Percentiles rank a stretch among this genome's conserved stretches.
Conservation (phyloP, 2,113 vertebrate species). For the Ranitomeya imitator region DNA sequence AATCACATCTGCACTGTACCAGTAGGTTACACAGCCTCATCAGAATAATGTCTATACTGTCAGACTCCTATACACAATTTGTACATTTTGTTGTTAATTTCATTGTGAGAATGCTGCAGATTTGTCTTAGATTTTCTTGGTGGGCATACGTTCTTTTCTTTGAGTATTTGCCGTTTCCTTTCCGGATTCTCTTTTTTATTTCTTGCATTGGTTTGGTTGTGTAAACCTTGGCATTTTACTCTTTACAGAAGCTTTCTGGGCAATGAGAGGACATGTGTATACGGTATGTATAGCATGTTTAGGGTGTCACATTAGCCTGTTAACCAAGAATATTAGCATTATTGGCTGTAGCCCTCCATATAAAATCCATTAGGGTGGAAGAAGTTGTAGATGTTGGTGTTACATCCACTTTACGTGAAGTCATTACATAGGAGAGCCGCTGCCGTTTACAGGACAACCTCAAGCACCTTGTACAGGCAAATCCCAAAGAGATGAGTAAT, state of each 20-base stretch:
- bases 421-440: not conserved
- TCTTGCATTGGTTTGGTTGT: no score
- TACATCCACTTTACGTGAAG: not conserved
- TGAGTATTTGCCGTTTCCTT: no score
- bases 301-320: not conserved
- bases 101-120: no score
- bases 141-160: no score
- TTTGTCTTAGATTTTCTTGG: no score
- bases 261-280: not conserved
- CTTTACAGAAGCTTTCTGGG: not conserved
- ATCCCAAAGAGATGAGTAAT: constrained; percentile 35
- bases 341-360: not conserved
- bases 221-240: not conserved
- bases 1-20: no score
- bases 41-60: no score
- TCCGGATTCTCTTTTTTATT: no score
- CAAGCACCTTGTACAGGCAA: not conserved
- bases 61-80: no score
- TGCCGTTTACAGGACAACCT: not conserved
- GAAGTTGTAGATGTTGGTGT: constrained; percentile 20
- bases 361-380: constrained; percentile 8
- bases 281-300: not conserved
- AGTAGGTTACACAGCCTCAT: no score
- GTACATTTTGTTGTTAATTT: no score
- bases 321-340: not conserved